These are phyloP conservation scores for Brachionus paranguensis DNA, from an alignment of 1,140 invertebrate species.

Conservation along the genomic window DNA sequence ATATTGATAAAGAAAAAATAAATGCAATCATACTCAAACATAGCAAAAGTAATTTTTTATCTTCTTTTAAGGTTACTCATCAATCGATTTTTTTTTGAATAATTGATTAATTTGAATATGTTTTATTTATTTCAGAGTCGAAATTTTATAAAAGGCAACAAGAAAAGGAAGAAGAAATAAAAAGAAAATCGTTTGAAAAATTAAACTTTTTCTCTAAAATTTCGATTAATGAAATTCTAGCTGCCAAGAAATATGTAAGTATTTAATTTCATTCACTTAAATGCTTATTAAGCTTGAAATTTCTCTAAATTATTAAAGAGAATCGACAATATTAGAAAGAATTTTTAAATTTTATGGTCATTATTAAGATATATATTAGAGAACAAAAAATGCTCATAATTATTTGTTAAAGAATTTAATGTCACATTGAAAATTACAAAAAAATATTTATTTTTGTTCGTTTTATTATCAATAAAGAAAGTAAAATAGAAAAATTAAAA, in stretches of 20 bases:
- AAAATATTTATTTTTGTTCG: too few relatives aligned
- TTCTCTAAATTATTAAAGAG: too few relatives aligned
- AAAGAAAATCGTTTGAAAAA: slow-evolving; percentile 53
- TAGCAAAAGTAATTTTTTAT: slow-evolving; percentile 55
- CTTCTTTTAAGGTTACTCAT: background rate
- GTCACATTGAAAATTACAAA: too few relatives aligned
- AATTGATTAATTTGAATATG: background rate
- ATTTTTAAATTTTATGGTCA: too few relatives aligned
- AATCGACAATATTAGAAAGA: too few relatives aligned
- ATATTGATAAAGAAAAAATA: slow-evolving; percentile 60
- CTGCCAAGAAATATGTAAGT: slow-evolving; percentile 3
- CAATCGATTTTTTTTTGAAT: background rate
- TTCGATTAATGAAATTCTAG: slow-evolving; percentile 46
- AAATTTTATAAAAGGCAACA: slow-evolving; percentile 60
- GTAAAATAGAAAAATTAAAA: too few relatives aligned
- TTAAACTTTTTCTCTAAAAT: slow-evolving; percentile 48
- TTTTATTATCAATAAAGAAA: too few relatives aligned
- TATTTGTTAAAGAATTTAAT: too few relatives aligned
- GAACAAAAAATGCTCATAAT: too few relatives aligned
- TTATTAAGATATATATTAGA: too few relatives aligned
- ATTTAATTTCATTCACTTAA: background rate
- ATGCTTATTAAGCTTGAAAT: too few relatives aligned
- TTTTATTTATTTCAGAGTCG: slow-evolving; percentile 51
- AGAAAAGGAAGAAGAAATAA: slow-evolving; percentile 53
- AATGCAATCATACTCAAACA: slow-evolving; percentile 61